phyloP scores from a whole-genome alignment of 2,888 invertebrate species.

The Luperina testacea region DNA sequence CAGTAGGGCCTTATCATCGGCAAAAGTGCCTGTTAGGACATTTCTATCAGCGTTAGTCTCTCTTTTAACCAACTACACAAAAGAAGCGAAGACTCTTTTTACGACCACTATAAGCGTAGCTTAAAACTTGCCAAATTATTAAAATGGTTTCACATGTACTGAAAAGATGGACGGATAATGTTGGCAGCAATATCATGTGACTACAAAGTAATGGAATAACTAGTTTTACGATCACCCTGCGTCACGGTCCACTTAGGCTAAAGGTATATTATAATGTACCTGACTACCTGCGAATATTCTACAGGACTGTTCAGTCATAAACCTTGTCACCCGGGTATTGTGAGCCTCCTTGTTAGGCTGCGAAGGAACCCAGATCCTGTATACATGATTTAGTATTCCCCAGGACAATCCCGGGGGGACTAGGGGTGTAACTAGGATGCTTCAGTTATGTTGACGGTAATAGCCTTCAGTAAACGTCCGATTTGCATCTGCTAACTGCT shows the following conservation, averaged over 20 bases:
- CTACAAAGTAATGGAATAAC: slow-evolving; percentile 50
- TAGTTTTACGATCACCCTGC: slow-evolving; percentile 53
- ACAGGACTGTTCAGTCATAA: slow-evolving; percentile 51
- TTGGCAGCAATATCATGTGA: slow-evolving; percentile 34
- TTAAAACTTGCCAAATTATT: slow-evolving; percentile 44
- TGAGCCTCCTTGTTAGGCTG: slow-evolving; percentile 47
- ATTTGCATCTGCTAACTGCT: slow-evolving; percentile 47
- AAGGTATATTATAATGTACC: slow-evolving; percentile 51
- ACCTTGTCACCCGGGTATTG: slow-evolving; percentile 52
- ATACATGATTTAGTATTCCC: slow-evolving; percentile 63
- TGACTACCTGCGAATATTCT: slow-evolving; percentile 45
- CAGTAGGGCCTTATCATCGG: too few relatives aligned
- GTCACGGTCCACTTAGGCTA: slow-evolving; percentile 50
- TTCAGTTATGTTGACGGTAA: slow-evolving; percentile 37
- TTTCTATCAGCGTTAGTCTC: background rate
- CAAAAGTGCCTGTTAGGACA: too few relatives aligned
- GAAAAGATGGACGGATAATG: slow-evolving; percentile 37
- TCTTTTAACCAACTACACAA: background rate
- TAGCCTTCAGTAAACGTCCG: slow-evolving; percentile 47
- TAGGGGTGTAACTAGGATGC: slow-evolving; percentile 55
- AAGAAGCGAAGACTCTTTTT: background rate
- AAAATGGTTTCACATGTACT: slow-evolving; percentile 37
- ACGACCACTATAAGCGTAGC: background rate
- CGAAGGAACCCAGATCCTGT: slow-evolving; percentile 48
- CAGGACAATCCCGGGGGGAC: slow-evolving; percentile 41